phyloP scores from a whole-genome alignment of 2,797 vertebrate species.

The Oreochromis grahami region DNA sequence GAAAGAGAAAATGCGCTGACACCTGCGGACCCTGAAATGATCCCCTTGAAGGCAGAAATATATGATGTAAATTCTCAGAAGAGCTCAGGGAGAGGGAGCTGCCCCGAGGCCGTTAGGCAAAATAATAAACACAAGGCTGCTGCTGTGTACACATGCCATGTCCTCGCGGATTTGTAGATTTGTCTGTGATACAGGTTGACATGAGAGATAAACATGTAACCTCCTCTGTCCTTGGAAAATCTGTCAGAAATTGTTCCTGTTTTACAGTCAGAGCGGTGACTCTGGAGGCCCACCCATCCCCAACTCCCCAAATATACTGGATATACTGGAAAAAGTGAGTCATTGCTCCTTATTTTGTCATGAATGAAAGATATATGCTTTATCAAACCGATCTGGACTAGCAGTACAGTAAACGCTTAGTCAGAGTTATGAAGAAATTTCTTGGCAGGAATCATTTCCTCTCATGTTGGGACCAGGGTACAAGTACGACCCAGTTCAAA shows the following conservation, averaged over 20 bases:
- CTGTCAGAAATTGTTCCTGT: background rate
- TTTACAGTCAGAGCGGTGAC: background rate
- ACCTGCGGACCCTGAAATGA: background rate
- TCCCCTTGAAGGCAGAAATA: background rate
- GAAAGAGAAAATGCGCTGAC: background rate
- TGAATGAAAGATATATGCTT: background rate
- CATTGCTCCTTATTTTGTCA: background rate
- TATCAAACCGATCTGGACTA: background rate
- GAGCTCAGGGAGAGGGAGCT: background rate
- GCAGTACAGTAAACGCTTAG: background rate
- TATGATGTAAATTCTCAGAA: background rate
- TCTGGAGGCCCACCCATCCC: background rate
- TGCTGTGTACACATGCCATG: background rate
- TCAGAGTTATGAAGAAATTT: background rate
- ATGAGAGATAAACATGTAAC: background rate
- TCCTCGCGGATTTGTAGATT: background rate
- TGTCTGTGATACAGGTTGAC: background rate
- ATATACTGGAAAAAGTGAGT: background rate
- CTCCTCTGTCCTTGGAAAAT: background rate
- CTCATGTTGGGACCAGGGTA: background rate
- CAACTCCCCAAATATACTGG: background rate
- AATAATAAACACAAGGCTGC: background rate
- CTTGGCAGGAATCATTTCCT: background rate
- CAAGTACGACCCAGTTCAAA: background rate
- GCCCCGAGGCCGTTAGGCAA: background rate